A percentile compares a stretch with the other conserved stretches of the same genome.
Evolutionary conservation across 2,797 vertebrate species (phyloP).

Genomic region (Tragelaphus oryx): DNA sequence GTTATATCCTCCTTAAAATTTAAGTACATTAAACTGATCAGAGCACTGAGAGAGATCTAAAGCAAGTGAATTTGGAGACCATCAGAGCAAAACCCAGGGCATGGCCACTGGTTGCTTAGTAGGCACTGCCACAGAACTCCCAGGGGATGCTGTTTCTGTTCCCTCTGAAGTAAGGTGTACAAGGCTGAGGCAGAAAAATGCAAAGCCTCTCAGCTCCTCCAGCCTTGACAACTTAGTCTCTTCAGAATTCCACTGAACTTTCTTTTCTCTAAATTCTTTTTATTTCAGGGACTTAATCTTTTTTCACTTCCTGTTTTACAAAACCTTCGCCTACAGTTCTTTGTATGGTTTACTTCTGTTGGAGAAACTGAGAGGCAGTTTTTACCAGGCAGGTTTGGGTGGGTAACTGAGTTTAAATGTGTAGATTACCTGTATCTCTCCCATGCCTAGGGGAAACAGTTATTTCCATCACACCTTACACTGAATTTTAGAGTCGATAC

Average conservation of each 20-base stretch:
- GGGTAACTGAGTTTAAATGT: neutral
- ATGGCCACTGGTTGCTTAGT: neutral
- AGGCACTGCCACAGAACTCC: neutral
- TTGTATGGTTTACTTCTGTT: neutral
- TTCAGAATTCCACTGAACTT: neutral
- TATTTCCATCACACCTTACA: neutral
- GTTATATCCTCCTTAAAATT: neutral
- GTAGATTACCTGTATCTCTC: neutral
- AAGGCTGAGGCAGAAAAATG: neutral
- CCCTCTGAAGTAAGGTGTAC: neutral
- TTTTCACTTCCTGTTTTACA: neutral
- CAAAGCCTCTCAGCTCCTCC: neutral
- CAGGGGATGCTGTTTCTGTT: neutral
- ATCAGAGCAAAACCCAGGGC: neutral
- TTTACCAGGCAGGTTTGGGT: neutral
- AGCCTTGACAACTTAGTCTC: neutral
- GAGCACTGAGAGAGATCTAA: neutral
- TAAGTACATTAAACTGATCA: neutral
- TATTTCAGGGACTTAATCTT: neutral
- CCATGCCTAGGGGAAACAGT: neutral
- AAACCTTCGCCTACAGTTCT: neutral
- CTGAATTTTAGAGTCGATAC: neutral
- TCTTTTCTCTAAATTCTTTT: constrained; percentile 15
- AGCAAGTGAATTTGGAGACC: neutral
- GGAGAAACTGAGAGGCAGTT: neutral